Base-by-base conservation (phyloP, 2,888 invertebrate species). In the Calliopum simillimum region DNA sequence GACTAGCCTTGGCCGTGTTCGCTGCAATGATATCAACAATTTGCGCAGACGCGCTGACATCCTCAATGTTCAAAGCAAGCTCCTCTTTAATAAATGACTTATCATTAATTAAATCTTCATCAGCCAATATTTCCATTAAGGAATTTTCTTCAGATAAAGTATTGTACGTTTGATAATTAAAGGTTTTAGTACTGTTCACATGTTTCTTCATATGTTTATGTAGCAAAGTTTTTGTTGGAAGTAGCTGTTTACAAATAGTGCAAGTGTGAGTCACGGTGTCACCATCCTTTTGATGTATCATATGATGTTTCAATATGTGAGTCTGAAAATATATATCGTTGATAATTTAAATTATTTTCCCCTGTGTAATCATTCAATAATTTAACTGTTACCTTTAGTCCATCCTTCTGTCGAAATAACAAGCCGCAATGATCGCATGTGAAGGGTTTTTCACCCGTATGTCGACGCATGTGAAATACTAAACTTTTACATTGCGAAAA, bases 401-500 rank as follows among this genome's bases (percentile, higher is more conserved):
- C 84, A 73, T 84, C 84, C 25, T 81, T 82, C 70, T 84, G 84
- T 2, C 84, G 78, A 56, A 83, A 84, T 21, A 74, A 76, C 4
- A 78, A 71, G 4, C 80, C 81, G 41, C 84, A 84, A 55, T 79
- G 76, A n/a, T 79, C 77, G 58, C 84, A 84, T 0, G 78, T 73
- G 74, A 81, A 83, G 0, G 84, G 84, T 67, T 84, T 84, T 62
- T 83, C 82, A 1, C 83, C 82, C 0, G 82, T 82, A 65, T 83
- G 84, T 4, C 82, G 77, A 3, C 84, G 78, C 78, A 80, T 79
- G 64, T 84, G 84, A 61, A 82, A 82, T 16, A 79, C 77, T 4
- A 84, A 72, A 23, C 82, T 82, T 73, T 84, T 84, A 33, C 79
- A 79, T 72, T 84, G 84, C 0, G 83, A 82, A 68, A 84, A 84